phyloP scores from a whole-genome alignment of 2,113 vertebrate genomes.

The Datnioides undecimradiatus region DNA sequence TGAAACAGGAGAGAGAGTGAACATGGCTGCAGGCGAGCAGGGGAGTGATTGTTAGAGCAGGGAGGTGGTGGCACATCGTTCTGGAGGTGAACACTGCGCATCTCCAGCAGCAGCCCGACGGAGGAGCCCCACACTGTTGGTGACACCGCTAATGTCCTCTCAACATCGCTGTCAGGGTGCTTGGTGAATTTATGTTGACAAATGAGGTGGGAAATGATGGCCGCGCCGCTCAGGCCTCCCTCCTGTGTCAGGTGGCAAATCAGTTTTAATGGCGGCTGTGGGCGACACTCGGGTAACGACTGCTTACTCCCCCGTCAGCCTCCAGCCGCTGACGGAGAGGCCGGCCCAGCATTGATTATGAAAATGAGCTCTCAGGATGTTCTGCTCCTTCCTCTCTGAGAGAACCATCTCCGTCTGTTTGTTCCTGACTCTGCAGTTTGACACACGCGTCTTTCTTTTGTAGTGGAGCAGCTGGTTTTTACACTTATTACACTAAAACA shows the following conservation, averaged over 20 bases:
- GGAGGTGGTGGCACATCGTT: not conserved
- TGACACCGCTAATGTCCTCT: not conserved
- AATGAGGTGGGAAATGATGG: constrained; percentile 1
- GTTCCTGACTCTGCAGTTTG: too few relatives aligned
- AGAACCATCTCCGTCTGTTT: too few relatives aligned
- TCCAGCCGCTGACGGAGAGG: not conserved
- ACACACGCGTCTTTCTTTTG: too few relatives aligned
- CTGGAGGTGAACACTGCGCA: not conserved
- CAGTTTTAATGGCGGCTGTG: not conserved
- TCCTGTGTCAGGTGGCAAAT: constrained; percentile 14
- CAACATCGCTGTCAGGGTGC: not conserved
- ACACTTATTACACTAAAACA: too few relatives aligned
- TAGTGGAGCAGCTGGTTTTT: too few relatives aligned
- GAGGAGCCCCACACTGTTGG: not conserved
- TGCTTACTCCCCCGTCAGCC: not conserved
- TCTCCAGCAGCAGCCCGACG: not conserved
- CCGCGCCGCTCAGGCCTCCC: not conserved
- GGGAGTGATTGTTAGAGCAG: not conserved
- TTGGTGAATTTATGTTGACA: constrained; percentile 9
- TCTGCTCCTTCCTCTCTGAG: not conserved
- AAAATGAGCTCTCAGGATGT: not conserved
- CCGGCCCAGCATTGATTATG: not conserved
- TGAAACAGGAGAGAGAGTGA: not conserved
- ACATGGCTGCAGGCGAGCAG: not conserved
- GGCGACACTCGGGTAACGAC: constrained; percentile 18